Evolutionary conservation across 2,797 vertebrate genomes (phyloP).

Genomic region (Chrosomus eos): DNA sequence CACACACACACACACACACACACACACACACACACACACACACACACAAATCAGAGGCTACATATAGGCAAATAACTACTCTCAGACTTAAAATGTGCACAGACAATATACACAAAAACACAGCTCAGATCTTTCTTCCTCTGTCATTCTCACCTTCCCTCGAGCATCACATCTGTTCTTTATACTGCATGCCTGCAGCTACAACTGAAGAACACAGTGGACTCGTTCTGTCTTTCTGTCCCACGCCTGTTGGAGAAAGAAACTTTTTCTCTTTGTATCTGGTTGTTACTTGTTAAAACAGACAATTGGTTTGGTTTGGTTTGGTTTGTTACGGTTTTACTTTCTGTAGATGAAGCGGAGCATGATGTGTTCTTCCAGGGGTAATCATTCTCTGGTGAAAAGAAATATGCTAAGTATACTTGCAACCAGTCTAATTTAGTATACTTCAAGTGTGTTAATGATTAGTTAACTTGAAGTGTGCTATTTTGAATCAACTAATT

Average conservation of each 20-base stretch:
- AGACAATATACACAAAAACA: conserved; percentile 14
- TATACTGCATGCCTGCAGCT: not conserved
- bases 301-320: not conserved
- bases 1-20: no score
- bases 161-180: conserved; percentile 37
- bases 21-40: no score
- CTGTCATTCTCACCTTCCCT: conserved; percentile 23
- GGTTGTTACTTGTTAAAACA: conserved; percentile 13
- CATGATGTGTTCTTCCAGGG: not conserved
- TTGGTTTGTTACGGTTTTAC: not conserved
- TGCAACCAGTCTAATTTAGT: no score
- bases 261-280: not conserved
- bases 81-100: not conserved
- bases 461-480: no score
- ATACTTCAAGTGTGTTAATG: no score
- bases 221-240: not conserved
- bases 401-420: no score
- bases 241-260: not conserved
- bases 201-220: not conserved
- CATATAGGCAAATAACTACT: no score
- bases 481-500: no score
- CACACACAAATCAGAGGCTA: no score
- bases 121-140: not conserved
- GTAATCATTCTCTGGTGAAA: no score
- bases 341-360: not conserved